phyloP scores from a whole-genome alignment of 2,888 invertebrate genomes.

The Orthosia gracilis region DNA sequence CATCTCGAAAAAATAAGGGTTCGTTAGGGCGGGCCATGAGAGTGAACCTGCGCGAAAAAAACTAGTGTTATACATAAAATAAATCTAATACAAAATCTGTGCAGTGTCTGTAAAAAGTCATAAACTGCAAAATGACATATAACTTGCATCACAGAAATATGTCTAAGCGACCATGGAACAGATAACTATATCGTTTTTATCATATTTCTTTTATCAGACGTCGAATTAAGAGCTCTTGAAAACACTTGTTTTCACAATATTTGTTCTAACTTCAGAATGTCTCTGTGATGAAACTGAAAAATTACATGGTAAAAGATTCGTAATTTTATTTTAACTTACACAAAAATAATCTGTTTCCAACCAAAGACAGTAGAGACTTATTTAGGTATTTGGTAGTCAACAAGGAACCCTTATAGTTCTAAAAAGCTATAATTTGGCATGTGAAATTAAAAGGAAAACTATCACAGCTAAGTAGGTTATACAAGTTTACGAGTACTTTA shows the following conservation, averaged over 20 bases:
- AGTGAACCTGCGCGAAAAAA: too few relatives aligned
- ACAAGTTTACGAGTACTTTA: too few relatives aligned
- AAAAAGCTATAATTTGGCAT: too few relatives aligned
- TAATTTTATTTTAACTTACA: too few relatives aligned
- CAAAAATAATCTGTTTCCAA: too few relatives aligned
- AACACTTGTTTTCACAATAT: conserved; percentile 43
- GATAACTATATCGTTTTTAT: conserved; percentile 46
- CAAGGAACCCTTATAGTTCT: too few relatives aligned
- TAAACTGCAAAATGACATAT: conserved; percentile 15
- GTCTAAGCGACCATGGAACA: conserved; percentile 38
- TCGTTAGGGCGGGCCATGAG: too few relatives aligned
- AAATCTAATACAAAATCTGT: neutral
- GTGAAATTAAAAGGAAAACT: too few relatives aligned
- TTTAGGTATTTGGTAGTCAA: too few relatives aligned
- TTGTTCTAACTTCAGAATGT: neutral
- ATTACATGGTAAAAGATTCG: neutral
- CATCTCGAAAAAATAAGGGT: too few relatives aligned
- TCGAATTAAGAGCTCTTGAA: conserved; percentile 37
- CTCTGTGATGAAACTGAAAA: neutral
- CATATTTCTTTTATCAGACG: conserved; percentile 50
- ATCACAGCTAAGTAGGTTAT: too few relatives aligned
- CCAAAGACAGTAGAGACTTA: too few relatives aligned
- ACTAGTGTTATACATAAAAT: neutral
- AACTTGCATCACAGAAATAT: conserved; percentile 34
- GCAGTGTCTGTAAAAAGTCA: neutral